A percentile compares a stretch with the other conserved stretches of the same genome.
phyloP scores from a whole-genome alignment of 2,888 invertebrate species.

The Xestoiulus laeticollis region DNA sequence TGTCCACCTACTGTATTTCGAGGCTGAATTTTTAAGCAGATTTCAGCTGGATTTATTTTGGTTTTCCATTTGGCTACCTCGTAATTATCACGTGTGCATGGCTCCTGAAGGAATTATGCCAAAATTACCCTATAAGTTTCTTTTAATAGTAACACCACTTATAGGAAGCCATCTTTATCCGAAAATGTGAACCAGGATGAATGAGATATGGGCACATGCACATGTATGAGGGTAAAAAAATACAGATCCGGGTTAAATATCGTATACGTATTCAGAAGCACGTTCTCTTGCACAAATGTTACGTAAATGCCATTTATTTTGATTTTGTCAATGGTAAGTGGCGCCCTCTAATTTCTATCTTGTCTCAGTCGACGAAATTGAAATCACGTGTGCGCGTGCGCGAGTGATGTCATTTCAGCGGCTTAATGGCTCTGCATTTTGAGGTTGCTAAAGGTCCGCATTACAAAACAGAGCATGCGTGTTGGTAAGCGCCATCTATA shows the following conservation, averaged over 20 bases:
- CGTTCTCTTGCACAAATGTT: background rate
- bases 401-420: too few species aligned
- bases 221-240: background rate
- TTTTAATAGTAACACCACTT: conserved; percentile 9
- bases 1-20: background rate
- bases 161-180: background rate
- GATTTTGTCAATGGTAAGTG: background rate
- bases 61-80: background rate
- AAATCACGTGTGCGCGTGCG: too few species aligned
- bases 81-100: background rate
- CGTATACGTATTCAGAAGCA: background rate
- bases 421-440: too few species aligned
- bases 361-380: too few species aligned
- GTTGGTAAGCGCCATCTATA: too few species aligned
- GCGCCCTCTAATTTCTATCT: too few species aligned
- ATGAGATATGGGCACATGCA: too few species aligned
- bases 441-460: too few species aligned
- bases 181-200: too few species aligned
- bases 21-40: background rate
- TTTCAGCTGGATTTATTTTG: background rate
- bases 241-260: background rate
- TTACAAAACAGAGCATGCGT: too few species aligned
- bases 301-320: background rate
- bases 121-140: background rate
- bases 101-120: background rate